Evolutionary conservation across 2,888 invertebrate species (phyloP).

Genomic region (Podabrus alpinus): DNA sequence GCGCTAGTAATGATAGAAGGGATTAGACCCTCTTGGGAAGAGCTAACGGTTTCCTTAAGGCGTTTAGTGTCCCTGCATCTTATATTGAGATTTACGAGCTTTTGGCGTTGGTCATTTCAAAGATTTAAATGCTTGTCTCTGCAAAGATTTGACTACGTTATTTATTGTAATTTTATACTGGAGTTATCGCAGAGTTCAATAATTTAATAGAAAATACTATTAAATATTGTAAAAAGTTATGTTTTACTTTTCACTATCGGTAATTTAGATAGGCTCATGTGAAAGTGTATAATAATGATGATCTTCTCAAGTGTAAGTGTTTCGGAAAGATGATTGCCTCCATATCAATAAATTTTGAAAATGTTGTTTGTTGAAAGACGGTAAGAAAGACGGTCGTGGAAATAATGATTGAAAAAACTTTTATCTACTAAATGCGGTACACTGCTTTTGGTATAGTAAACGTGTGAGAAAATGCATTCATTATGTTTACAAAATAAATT

Average conservation of each 20-base stretch:
- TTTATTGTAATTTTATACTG: neutral
- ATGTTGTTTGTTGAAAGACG: neutral
- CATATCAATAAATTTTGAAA: neutral
- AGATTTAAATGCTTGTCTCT: constrained; percentile 26
- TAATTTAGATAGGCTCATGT: neutral
- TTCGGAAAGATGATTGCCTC: neutral
- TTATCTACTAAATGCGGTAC: neutral
- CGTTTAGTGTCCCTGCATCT: constrained; percentile 43
- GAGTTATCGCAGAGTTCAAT: neutral
- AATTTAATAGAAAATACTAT: neutral
- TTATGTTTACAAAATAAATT: neutral
- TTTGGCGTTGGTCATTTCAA: constrained; percentile 41
- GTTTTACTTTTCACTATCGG: neutral
- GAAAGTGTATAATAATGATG: neutral
- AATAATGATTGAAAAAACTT: neutral
- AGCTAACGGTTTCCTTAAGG: constrained; percentile 32
- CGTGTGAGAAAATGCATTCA: neutral
- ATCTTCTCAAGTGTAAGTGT: neutral
- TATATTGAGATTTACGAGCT: constrained; percentile 50
- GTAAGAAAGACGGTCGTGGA: neutral
- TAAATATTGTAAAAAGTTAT: neutral
- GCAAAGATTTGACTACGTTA: neutral
- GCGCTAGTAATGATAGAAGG: constrained; percentile 36
- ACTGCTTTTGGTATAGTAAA: constrained; percentile 10
- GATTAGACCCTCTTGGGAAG: constrained; percentile 36